Evolutionary conservation across 2,888 invertebrate species (phyloP).

Genomic region (Pycnomerus fuliginosus): DNA sequence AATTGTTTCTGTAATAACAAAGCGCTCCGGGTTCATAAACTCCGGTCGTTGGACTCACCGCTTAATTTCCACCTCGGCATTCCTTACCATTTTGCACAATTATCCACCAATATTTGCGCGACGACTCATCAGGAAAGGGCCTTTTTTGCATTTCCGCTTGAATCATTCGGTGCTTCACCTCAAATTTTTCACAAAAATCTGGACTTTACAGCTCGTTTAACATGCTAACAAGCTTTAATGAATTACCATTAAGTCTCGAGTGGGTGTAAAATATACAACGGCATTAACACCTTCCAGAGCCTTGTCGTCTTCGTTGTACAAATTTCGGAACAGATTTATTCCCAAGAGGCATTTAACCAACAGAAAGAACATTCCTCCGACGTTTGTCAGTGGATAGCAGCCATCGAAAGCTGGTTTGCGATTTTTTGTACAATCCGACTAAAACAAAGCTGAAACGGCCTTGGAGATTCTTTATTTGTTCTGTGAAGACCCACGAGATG

Average conservation of each 20-base stretch:
- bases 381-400: slow-evolving; percentile 26
- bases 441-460: slow-evolving; percentile 29
- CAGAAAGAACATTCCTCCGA: slow-evolving; percentile 18
- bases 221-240: too few relatives aligned
- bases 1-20: slow-evolving; percentile 41
- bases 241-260: too few relatives aligned
- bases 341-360: too few relatives aligned
- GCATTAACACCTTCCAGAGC: too few relatives aligned
- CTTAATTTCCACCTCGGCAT: slow-evolving; percentile 24
- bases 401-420: slow-evolving; percentile 23
- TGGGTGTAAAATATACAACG: too few relatives aligned
- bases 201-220: too few relatives aligned
- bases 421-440: slow-evolving; percentile 9
- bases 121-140: too few relatives aligned
- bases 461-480: slow-evolving; percentile 26
- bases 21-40: slow-evolving; percentile 37
- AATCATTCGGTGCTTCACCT: too few relatives aligned
- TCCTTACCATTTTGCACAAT: slow-evolving; percentile 25
- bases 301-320: too few relatives aligned
- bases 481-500: slow-evolving; percentile 18
- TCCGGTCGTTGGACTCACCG: slow-evolving; percentile 35
- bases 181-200: too few relatives aligned
- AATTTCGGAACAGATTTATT: too few relatives aligned
- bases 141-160: too few relatives aligned
- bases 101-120: slow-evolving; percentile 17